Evolutionary conservation across 2,888 invertebrate species (phyloP).

Genomic region (Elegia similella): DNA sequence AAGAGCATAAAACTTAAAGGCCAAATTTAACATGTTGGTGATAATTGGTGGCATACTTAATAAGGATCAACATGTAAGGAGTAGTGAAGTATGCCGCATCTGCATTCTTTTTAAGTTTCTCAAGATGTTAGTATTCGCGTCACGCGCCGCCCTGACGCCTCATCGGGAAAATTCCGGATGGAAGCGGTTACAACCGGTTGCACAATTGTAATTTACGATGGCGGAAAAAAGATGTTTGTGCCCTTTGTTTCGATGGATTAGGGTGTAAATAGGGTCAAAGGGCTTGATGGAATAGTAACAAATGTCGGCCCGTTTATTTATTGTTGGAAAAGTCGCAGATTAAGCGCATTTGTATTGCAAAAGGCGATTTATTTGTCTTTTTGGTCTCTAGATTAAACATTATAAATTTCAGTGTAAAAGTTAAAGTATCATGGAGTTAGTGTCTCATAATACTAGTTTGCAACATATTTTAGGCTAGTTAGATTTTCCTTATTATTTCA

Average conservation of each 20-base stretch:
- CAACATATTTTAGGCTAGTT: too few species aligned
- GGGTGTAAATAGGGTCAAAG: slow-evolving; percentile 8
- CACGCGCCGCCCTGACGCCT: slow-evolving; percentile 22
- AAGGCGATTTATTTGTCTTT: too few species aligned
- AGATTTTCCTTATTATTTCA: too few species aligned
- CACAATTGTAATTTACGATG: slow-evolving; percentile 29
- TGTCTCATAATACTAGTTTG: too few species aligned
- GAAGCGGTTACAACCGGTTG: slow-evolving; percentile 21
- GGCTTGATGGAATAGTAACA: slow-evolving; percentile 4
- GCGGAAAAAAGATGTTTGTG: slow-evolving; percentile 25
- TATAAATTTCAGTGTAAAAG: too few species aligned
- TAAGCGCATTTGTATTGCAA: too few species aligned
- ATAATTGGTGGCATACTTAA: too few species aligned
- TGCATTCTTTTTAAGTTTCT: background rate
- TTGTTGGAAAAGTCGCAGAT: background rate
- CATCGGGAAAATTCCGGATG: slow-evolving; percentile 21
- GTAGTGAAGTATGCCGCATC: background rate
- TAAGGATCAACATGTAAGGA: background rate
- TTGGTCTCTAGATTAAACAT: too few species aligned
- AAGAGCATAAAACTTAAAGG: too few species aligned
- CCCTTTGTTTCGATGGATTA: slow-evolving; percentile 16
- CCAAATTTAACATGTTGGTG: too few species aligned
- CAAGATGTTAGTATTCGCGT: slow-evolving; percentile 19
- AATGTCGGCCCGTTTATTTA: background rate
- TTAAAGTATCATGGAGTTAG: too few species aligned